phyloP scores from a whole-genome alignment of 2,113 vertebrate species.

The Synodontis membranacea region DNA sequence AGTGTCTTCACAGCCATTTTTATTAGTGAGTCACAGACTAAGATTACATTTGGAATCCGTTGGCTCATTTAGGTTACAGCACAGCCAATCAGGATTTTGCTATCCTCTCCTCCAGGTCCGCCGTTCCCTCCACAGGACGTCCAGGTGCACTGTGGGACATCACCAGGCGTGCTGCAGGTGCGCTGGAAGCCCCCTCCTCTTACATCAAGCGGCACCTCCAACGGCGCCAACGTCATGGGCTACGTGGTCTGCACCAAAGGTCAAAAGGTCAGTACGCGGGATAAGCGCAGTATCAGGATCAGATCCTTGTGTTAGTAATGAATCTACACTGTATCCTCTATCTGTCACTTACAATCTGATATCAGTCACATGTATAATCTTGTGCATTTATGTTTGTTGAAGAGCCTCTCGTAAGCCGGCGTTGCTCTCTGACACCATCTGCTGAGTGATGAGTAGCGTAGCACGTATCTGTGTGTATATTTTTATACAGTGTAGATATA shows the following conservation, averaged over 20 bases:
- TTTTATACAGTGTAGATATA: not conserved
- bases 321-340: not conserved
- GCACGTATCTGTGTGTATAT: constrained; percentile 1
- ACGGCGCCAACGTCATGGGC: constrained; percentile 89
- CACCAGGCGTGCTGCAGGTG: constrained; percentile 81
- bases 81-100: not conserved
- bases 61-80: not conserved
- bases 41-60: not conserved
- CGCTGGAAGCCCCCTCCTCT: constrained; percentile 88
- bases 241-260: constrained; percentile 91
- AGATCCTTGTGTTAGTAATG: not conserved
- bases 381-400: not conserved
- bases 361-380: not conserved
- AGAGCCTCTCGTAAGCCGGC: not conserved
- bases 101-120: constrained; percentile 76
- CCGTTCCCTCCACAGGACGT: constrained; percentile 90
- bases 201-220: constrained; percentile 86
- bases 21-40: not conserved
- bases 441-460: constrained; percentile 50
- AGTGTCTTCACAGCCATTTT: not conserved
- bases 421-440: constrained; percentile 64
- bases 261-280: constrained; percentile 79
- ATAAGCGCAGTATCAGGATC: no score
- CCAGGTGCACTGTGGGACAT: constrained; percentile 79
- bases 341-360: not conserved